These are phyloP conservation scores for Furcula furcula DNA, from an alignment of 2,888 invertebrate species.

Conservation along the genomic window DNA sequence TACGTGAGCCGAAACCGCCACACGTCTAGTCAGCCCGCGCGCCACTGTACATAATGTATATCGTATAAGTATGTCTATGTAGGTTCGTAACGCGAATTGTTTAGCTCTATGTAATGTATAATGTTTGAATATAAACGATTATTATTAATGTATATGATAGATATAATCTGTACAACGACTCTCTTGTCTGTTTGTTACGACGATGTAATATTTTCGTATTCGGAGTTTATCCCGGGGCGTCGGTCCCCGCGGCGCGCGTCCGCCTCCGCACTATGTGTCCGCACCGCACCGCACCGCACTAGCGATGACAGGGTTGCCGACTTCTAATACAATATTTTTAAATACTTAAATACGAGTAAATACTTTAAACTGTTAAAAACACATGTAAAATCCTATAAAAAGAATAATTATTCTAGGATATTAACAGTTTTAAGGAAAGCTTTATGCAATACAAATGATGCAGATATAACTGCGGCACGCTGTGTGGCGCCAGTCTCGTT, in stretches of 20 bases:
- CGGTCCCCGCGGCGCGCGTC: constrained; percentile 22
- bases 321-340: no score
- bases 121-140: constrained; percentile 23
- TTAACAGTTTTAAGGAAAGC: no score
- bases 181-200: constrained; percentile 56
- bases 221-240: constrained; percentile 54
- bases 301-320: not conserved
- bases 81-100: constrained; percentile 32
- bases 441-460: no score
- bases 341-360: no score
- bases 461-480: no score
- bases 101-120: constrained; percentile 41
- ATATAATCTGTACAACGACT: constrained; percentile 60
- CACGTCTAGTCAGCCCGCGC: constrained; percentile 31
- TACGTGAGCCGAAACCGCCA: constrained; percentile 38
- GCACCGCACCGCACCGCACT: not conserved
- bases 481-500: no score
- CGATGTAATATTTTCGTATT: constrained; percentile 65
- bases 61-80: constrained; percentile 6
- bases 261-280: constrained; percentile 3
- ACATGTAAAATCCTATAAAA: no score
- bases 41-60: constrained; percentile 37
- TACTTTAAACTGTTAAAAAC: no score
- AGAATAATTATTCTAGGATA: no score
- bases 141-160: constrained; percentile 25